These are phyloP conservation scores for Artemia franciscana DNA, from an alignment of 1,140 invertebrate species.

Conservation along the genomic window DNA sequence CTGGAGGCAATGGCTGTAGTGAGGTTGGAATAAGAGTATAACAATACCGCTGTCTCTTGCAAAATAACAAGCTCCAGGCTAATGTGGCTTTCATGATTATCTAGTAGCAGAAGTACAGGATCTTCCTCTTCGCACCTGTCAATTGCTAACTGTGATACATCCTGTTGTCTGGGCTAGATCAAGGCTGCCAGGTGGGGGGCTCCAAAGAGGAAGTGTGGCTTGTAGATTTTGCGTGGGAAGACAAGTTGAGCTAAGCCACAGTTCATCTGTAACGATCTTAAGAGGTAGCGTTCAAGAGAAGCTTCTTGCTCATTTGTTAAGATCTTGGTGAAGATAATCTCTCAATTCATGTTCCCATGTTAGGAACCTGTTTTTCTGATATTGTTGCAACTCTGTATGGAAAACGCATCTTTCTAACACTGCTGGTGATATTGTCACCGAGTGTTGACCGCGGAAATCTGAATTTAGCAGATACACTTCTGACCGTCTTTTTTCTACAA, in stretches of 20 bases:
- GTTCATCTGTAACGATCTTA: background rate
- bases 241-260: background rate
- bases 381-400: background rate
- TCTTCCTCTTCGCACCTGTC: too few species aligned
- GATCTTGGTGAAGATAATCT: background rate
- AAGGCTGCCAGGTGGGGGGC: too few species aligned
- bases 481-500: background rate
- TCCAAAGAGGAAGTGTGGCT: too few species aligned
- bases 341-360: background rate
- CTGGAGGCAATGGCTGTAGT: too few species aligned
- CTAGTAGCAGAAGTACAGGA: too few species aligned
- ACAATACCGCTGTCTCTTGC: too few species aligned
- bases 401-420: background rate
- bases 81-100: too few species aligned
- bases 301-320: background rate
- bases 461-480: background rate
- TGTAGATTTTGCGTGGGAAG: too few species aligned
- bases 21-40: too few species aligned
- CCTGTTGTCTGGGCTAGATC: too few species aligned
- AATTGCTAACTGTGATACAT: too few species aligned
- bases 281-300: background rate
- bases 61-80: too few species aligned
- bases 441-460: background rate
- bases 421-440: background rate
- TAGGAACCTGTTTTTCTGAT: background rate